Evolutionary conservation across 2,113 vertebrate species (phyloP).

Genomic region (Copsychus sechellarum): DNA sequence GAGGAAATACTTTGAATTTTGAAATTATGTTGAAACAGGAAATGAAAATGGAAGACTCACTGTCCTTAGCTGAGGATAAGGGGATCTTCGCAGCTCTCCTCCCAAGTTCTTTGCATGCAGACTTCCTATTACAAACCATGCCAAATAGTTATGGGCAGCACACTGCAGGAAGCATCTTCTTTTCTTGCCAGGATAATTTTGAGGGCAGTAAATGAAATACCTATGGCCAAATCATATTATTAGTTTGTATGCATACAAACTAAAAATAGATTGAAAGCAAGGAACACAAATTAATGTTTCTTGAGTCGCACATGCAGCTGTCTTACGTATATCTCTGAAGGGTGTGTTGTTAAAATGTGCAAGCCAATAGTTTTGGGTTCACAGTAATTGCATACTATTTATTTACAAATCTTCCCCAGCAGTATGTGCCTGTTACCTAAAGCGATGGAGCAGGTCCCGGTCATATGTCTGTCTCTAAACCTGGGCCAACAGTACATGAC

Average conservation of each 20-base stretch:
- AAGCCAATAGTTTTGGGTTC: slow-evolving; percentile 88
- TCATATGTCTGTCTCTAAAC: slow-evolving; percentile 88
- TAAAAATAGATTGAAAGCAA: slow-evolving; percentile 29
- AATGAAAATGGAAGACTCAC: not conserved
- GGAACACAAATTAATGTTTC: not conserved
- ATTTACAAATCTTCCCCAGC: slow-evolving; percentile 80
- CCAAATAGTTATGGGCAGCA: not conserved
- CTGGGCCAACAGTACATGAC: slow-evolving; percentile 85
- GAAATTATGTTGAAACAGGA: not conserved
- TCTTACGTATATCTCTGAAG: not conserved
- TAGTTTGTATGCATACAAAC: slow-evolving; percentile 1
- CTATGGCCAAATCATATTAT: not conserved
- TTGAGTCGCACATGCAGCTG: not conserved
- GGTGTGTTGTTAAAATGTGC: not conserved
- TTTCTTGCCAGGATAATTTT: not conserved
- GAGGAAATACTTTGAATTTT: not conserved
- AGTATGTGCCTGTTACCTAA: slow-evolving; percentile 95
- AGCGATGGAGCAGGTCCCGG: slow-evolving; percentile 97
- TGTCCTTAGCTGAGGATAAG: not conserved
- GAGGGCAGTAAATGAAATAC: slow-evolving; percentile 41
- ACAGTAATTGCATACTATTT: slow-evolving; percentile 88
- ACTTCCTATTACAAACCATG: not conserved
- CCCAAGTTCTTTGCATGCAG: not conserved
- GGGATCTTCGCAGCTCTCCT: not conserved
- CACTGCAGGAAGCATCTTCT: not conserved